A percentile compares a stretch with the other conserved stretches of the same genome.
phyloP scores from a whole-genome alignment of 2,888 invertebrate genomes.

The Amphimallon solstitiale region DNA sequence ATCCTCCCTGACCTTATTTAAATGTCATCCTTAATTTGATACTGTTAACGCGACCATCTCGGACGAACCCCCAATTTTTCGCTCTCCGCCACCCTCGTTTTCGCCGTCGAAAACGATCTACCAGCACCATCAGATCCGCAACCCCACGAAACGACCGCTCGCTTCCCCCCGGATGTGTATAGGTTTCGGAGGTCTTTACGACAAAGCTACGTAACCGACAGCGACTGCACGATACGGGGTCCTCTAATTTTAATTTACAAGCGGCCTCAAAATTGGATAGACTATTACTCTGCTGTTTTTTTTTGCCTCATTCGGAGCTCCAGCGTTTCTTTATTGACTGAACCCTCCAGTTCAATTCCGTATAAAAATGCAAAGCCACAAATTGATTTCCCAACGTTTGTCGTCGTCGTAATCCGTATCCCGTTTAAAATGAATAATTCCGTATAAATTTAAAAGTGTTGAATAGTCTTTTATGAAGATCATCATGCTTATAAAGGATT shows the following conservation, averaged over 20 bases:
- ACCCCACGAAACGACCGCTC: too few relatives aligned
- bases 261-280: conserved; percentile 6
- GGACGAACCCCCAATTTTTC: too few relatives aligned
- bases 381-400: background rate
- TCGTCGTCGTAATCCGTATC: too few relatives aligned
- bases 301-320: background rate
- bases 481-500: too few relatives aligned
- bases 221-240: background rate
- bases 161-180: too few relatives aligned
- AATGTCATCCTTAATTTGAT: conserved; percentile 34
- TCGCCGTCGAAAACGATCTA: too few relatives aligned
- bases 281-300: conserved; percentile 7
- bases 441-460: too few relatives aligned
- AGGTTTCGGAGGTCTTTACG: too few relatives aligned
- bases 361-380: conserved; percentile 12
- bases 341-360: background rate
- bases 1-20: conserved; percentile 30
- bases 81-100: too few relatives aligned
- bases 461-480: too few relatives aligned
- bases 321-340: background rate
- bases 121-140: too few relatives aligned
- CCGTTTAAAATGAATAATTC: too few relatives aligned
- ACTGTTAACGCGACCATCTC: background rate
- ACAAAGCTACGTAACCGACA: background rate
- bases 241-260: conserved; percentile 33